Evolutionary conservation across 92 coral and sea anemone species (phyloP).

Genomic region (Phenganax marumi): DNA sequence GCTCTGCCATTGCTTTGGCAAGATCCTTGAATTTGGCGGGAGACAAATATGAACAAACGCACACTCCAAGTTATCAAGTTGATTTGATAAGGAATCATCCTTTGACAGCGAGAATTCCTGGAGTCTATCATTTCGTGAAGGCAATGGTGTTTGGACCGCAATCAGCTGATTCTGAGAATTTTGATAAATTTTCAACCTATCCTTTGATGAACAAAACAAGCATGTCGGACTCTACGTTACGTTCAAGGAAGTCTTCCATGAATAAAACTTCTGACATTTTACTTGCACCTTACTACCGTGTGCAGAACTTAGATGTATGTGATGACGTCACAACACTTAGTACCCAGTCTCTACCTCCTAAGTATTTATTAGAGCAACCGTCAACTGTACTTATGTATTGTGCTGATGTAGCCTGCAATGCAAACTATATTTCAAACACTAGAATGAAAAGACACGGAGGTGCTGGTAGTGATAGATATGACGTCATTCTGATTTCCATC

Average conservation of each 20-base stretch:
- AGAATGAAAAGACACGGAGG: neutral
- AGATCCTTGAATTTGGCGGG: conserved; percentile 33
- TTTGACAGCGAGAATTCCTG: neutral
- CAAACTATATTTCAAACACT: conserved; percentile 15
- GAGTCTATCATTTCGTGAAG: conserved; percentile 3
- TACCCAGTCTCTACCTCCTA: conserved; percentile 23
- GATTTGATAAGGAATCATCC: neutral
- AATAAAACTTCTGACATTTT: neutral
- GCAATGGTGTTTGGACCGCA: conserved; percentile 10
- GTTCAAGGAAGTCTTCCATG: neutral
- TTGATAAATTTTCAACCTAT: conserved; percentile 6
- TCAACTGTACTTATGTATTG: conserved; percentile 73
- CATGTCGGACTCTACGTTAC: neutral
- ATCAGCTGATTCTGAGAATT: conserved; percentile 33
- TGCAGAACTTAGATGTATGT: conserved; percentile 24
- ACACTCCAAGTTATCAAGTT: conserved; percentile 19
- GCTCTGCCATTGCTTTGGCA: conserved; percentile 1
- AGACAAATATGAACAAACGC: conserved; percentile 41
- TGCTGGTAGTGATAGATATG: conserved; percentile 19
- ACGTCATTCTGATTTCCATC: conserved; percentile 3
- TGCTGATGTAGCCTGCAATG: conserved; percentile 49
- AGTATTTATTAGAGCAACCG: conserved; percentile 51
- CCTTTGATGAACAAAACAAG: neutral
- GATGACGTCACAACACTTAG: neutral
- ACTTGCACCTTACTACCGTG: conserved; percentile 29